Conservation (phyloP, 2,113 vertebrate genomes). For the Lontra canadensis region DNA sequence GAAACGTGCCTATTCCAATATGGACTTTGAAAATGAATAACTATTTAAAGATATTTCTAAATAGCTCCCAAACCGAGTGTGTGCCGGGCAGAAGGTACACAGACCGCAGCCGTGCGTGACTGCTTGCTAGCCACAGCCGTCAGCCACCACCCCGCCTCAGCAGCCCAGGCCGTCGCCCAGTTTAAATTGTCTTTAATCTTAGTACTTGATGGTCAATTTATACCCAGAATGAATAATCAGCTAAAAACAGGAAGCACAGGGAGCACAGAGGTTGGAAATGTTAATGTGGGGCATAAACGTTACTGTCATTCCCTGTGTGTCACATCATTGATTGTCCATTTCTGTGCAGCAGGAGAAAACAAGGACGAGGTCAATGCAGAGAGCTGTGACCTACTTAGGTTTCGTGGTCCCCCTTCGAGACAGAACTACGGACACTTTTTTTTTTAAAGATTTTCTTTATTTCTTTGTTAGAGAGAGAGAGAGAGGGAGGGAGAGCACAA, state of each 20-base stretch:
- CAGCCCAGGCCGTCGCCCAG: not conserved
- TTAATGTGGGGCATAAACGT: not conserved
- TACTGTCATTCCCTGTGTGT: not conserved
- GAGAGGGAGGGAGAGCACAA: too few species aligned
- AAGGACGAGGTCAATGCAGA: not conserved
- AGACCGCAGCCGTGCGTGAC: accelerated
- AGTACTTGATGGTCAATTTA: not conserved
- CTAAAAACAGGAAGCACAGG: slow-evolving; percentile 49
- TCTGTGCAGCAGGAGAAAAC: not conserved
- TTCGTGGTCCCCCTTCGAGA: not conserved
- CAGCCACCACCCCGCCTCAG: not conserved
- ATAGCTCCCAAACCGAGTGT: not conserved
- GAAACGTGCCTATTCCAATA: not conserved
- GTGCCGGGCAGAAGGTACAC: not conserved
- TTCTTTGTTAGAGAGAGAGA: too few species aligned
- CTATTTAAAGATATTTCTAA: not conserved
- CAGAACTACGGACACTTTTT: not conserved
- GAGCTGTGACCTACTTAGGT: not conserved
- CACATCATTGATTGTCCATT: not conserved
- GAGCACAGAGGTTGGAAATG: not conserved
- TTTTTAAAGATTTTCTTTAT: too few species aligned
- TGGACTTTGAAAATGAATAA: not conserved
- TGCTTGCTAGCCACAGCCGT: not conserved
- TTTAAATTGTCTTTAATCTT: slow-evolving; percentile 65
- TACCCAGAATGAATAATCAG: not conserved